Evolutionary conservation across 2,113 vertebrate species (phyloP).

Genomic region (Morone chrysops): DNA sequence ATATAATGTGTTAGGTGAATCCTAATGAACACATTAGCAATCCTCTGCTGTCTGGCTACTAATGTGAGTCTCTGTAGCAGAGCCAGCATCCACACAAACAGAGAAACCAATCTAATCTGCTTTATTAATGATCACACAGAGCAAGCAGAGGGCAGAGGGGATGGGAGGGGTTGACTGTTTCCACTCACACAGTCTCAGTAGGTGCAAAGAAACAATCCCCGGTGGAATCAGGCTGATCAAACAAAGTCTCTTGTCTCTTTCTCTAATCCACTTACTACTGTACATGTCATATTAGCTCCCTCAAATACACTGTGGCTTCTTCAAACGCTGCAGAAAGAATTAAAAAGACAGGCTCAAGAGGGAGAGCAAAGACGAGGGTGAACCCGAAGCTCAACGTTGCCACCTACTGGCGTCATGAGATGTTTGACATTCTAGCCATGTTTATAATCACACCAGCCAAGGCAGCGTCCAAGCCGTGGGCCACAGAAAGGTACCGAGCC

Average conservation of each 20-base stretch:
- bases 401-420: conserved; percentile 63
- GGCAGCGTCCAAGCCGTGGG: not conserved
- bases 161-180: not conserved
- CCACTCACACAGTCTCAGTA: not conserved
- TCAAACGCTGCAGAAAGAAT: conserved; percentile 38
- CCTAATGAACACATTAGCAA: conserved; percentile 32
- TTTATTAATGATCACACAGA: conserved; percentile 4
- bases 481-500: not conserved
- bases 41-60: conserved; percentile 4
- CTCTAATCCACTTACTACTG: conserved; percentile 38
- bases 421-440: not conserved
- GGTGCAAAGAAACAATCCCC: conserved; percentile 5
- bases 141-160: not conserved
- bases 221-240: not conserved
- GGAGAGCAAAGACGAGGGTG: not conserved
- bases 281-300: conserved; percentile 27
- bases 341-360: not conserved
- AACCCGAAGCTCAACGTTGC: conserved; percentile 44
- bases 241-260: conserved; percentile 19
- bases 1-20: conserved; percentile 12
- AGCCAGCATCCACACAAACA: conserved; percentile 25
- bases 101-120: conserved; percentile 28
- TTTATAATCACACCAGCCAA: not conserved
- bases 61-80: not conserved
- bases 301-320: conserved; percentile 17